Evolutionary conservation across 2,113 vertebrate species (phyloP).

Genomic region (Rostratula benghalensis): DNA sequence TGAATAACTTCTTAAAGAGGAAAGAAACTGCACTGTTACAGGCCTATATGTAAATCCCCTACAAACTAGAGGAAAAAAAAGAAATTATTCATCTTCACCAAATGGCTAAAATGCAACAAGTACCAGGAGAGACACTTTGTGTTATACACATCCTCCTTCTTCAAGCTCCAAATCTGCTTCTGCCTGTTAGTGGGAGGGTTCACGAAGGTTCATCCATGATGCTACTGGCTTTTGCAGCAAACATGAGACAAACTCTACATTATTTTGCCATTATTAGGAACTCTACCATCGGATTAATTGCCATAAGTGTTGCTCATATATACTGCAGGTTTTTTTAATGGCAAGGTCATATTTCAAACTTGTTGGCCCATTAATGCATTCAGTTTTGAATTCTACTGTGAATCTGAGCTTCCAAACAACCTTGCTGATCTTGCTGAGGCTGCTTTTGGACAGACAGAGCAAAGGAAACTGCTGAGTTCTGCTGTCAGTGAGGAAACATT

Average conservation of each 20-base stretch:
- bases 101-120: not conserved
- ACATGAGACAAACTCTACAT: not conserved
- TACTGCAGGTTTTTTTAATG: not conserved
- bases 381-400: not conserved
- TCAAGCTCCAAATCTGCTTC: not conserved
- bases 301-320: not conserved
- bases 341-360: not conserved
- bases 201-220: not conserved
- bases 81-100: not conserved
- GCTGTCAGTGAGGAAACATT: constrained; percentile 17
- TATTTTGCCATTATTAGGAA: not conserved
- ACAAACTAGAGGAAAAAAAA: not conserved
- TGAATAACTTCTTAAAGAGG: not conserved
- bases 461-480: constrained; percentile 42
- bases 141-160: not conserved
- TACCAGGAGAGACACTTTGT: not conserved
- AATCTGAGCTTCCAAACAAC: constrained; percentile 26
- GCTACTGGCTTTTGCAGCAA: not conserved
- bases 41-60: not conserved
- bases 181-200: not conserved
- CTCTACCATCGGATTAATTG: not conserved
- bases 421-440: constrained; percentile 47
- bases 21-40: not conserved
- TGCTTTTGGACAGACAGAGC: not conserved
- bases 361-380: not conserved